phyloP scores from a whole-genome alignment of 1,140 invertebrate species.

The Scylla paramamosain region DNA sequence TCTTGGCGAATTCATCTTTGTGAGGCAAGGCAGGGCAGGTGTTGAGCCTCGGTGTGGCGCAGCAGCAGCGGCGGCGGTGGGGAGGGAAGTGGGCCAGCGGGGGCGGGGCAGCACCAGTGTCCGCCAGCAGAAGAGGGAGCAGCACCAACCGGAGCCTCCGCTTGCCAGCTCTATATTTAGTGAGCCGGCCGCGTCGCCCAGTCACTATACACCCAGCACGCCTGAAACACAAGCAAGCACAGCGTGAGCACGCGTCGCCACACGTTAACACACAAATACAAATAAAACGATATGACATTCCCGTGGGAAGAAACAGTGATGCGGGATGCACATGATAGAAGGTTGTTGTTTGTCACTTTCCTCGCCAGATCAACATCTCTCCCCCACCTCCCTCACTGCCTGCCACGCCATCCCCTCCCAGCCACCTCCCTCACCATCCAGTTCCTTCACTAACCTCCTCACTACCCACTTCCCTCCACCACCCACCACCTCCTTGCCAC shows the following conservation, averaged over 20 bases:
- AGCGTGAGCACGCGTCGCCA: background rate
- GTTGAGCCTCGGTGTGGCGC: conserved; percentile 40
- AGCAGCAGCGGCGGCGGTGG: conserved; percentile 26
- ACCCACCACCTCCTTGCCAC: background rate
- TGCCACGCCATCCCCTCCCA: background rate
- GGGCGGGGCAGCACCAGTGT: conserved; percentile 15
- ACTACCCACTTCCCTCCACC: background rate
- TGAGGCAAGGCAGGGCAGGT: background rate
- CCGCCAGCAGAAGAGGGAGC: conserved; percentile 7
- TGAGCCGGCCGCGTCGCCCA: conserved; percentile 3
- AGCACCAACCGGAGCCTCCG: background rate
- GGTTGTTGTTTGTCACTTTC: background rate
- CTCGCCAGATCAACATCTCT: background rate
- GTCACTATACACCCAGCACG: conserved; percentile 42
- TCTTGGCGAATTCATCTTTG: conserved; percentile 15
- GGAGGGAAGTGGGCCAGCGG: conserved; percentile 44
- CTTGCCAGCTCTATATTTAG: conserved; percentile 56
- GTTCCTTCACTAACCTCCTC: background rate
- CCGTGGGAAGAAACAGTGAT: background rate
- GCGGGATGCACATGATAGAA: background rate
- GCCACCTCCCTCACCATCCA: background rate
- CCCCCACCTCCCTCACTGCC: background rate
- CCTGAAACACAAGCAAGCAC: conserved; percentile 54
- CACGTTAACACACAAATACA: background rate
- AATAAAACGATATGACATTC: background rate